Conservation (phyloP, 2,797 vertebrate species). For the Cichlasoma orientale region DNA sequence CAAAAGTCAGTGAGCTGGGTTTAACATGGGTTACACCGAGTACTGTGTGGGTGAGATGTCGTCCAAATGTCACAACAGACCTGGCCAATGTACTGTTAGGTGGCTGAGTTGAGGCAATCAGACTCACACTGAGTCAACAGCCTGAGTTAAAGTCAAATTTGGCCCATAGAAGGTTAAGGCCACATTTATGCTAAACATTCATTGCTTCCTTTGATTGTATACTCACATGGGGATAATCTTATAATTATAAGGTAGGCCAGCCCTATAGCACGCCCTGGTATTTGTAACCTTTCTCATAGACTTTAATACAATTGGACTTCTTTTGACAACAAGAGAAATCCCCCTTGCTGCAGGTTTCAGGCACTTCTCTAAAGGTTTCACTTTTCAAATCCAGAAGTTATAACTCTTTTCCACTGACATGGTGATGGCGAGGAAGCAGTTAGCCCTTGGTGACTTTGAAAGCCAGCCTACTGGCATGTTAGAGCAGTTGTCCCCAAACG, state of each 20-base stretch:
- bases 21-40: neutral
- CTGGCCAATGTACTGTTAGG: too few relatives aligned
- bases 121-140: neutral
- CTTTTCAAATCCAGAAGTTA: neutral
- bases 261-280: neutral
- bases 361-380: neutral
- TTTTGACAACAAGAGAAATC: neutral
- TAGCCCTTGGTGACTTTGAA: neutral
- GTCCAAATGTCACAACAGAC: neutral
- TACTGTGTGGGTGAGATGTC: neutral
- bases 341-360: neutral
- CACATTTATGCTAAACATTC: neutral
- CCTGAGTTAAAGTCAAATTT: neutral
- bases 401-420: neutral
- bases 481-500: rapidly evolving
- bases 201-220: neutral
- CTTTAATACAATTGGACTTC: neutral
- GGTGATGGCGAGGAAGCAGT: rapidly evolving
- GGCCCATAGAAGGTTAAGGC: neutral
- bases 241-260: neutral
- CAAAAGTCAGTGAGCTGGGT: neutral
- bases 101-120: neutral
- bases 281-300: neutral
- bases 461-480: neutral
- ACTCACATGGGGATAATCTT: neutral